These are phyloP conservation scores for Ascaphus truei DNA, from an alignment of 2,113 vertebrate species.

Conservation along the genomic window DNA sequence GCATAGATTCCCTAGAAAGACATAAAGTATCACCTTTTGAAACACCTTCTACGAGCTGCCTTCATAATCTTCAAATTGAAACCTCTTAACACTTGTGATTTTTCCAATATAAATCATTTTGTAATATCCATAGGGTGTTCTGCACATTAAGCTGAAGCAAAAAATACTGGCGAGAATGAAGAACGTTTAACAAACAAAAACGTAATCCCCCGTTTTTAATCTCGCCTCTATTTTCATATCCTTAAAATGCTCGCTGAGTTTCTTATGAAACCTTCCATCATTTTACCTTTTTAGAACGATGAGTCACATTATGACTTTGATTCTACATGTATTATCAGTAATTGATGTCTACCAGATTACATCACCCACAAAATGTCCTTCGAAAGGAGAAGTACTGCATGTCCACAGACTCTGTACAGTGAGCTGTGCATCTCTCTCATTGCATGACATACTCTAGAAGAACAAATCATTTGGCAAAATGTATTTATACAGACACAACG, in stretches of 20 bases:
- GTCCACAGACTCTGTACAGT: too few species aligned
- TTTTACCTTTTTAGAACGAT: constrained; percentile 24
- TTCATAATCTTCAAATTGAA: not conserved
- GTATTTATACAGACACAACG: not conserved
- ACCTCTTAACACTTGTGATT: constrained; percentile 10
- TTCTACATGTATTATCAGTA: not conserved
- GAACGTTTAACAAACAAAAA: constrained; percentile 21
- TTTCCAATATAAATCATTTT: constrained; percentile 26
- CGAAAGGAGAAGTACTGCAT: not conserved
- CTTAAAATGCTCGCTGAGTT: constrained; percentile 10
- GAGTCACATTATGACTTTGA: constrained; percentile 30
- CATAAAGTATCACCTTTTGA: not conserved
- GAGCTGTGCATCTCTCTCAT: too few species aligned
- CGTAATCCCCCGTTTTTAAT: not conserved
- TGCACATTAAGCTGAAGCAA: constrained; percentile 23
- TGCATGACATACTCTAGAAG: too few species aligned
- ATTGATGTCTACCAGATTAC: constrained; percentile 18
- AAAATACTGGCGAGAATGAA: constrained; percentile 27
- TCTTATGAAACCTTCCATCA: constrained; percentile 15
- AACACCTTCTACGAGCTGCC: constrained; percentile 17
- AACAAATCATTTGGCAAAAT: not conserved
- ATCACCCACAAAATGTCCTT: constrained; percentile 21
- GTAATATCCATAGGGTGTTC: constrained; percentile 30
- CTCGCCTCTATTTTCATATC: constrained; percentile 6
- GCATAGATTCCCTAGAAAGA: not conserved